phyloP scores from a whole-genome alignment of 37 sponge, comb jelly and placozoan species.

The Amphimedon queenslandica region DNA sequence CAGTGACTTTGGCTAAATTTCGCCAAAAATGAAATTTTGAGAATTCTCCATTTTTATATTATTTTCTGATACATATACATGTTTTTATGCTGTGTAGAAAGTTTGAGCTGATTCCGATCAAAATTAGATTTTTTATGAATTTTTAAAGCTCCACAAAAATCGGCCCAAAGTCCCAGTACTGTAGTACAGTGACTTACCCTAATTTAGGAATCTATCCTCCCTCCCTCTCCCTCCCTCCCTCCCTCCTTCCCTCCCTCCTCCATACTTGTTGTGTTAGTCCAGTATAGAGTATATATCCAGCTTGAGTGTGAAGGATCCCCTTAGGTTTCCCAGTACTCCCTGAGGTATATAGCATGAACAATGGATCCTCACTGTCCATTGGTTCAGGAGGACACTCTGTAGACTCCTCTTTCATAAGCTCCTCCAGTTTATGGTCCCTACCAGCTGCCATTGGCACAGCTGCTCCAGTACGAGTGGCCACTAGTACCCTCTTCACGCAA shows the following conservation, averaged over 20 bases:
- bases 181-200: neutral
- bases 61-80: too few relatives aligned
- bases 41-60: too few relatives aligned
- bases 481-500: constrained; percentile 73
- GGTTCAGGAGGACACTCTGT: constrained; percentile 75
- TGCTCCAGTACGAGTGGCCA: constrained; percentile 80
- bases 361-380: constrained; percentile 90
- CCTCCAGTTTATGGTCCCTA: constrained; percentile 76
- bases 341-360: constrained; percentile 97
- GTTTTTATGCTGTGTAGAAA: too few relatives aligned
- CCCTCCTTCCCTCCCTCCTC: neutral
- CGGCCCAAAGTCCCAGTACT: too few relatives aligned
- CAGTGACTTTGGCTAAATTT: too few relatives aligned
- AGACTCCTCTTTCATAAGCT: constrained; percentile 49
- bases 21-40: too few relatives aligned
- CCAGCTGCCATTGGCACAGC: constrained; percentile 37
- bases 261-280: constrained; percentile 81
- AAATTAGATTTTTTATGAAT: too few relatives aligned
- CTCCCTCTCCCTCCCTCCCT: neutral
- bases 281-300: constrained; percentile 94
- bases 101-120: too few relatives aligned
- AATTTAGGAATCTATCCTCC: neutral
- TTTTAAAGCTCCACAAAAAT: too few relatives aligned
- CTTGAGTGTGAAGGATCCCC: constrained; percentile 95
- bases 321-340: constrained; percentile 98